Evolutionary conservation across 2,797 vertebrate genomes (phyloP).

Genomic region (Leucoraja ocellata): DNA sequence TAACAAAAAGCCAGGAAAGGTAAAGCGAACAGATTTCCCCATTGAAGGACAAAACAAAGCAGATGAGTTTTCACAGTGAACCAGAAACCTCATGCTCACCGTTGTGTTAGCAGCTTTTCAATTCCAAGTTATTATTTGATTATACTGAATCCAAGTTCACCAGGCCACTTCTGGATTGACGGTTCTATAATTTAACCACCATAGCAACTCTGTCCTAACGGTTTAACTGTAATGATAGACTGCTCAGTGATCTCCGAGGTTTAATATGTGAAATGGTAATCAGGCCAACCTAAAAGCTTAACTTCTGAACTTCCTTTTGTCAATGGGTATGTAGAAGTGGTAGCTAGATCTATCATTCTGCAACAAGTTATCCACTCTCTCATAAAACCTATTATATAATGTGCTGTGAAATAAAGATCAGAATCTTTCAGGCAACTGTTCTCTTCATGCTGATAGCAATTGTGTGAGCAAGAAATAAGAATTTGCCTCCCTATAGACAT

Average conservation of each 20-base stretch:
- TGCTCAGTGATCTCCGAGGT: neutral
- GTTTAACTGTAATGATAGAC: neutral
- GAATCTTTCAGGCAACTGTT: neutral
- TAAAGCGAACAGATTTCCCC: too few species aligned
- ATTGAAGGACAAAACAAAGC: too few species aligned
- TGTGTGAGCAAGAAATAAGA: neutral
- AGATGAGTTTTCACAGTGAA: too few species aligned
- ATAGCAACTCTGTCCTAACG: too few species aligned
- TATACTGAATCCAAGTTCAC: too few species aligned
- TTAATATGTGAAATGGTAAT: neutral
- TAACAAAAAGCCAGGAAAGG: too few species aligned
- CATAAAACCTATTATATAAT: neutral
- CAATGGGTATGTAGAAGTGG: neutral
- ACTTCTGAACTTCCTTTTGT: neutral
- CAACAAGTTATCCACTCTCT: neutral
- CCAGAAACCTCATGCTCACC: too few species aligned
- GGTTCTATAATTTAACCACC: too few species aligned
- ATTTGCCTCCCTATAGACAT: neutral
- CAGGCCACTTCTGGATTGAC: too few species aligned
- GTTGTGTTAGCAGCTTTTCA: too few species aligned
- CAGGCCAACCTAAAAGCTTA: neutral
- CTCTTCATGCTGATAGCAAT: neutral
- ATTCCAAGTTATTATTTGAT: too few species aligned
- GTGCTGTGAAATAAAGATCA: neutral
- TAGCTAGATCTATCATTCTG: neutral